Base-by-base conservation (phyloP, 2,797 vertebrate species). In the Heterohyrax brucei region DNA sequence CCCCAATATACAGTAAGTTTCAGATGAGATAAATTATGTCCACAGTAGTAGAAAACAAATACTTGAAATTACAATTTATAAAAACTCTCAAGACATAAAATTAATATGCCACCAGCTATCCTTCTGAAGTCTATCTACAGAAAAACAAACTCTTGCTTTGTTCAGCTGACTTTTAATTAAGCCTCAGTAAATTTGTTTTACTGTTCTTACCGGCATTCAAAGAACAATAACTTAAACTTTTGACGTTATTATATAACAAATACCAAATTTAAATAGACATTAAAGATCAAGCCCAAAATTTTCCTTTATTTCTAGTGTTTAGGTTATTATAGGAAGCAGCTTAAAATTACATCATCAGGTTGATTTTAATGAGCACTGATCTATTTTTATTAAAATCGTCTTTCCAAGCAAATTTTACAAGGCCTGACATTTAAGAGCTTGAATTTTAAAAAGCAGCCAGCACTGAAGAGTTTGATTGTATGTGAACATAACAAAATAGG, bases 351-450 rank as follows among this genome's bases (percentile, higher is more conserved):
- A 39, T 48, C 59, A 66, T 79, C 46, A 66, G 70, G 3, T 59
- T 84, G 56, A 79, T 48, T 89, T 85, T 95, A 85, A 66, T 39
- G 33, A 85, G 89, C n/a, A 64, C 21, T 79, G 64, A 79, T 39
- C 14, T 73, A 72, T 59, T 79, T 46, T 91, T 92, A 95, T 89
- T 73, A 73, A 92, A 30, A 16, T 46, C 72, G 13, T 89, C 26
- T 66, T 79, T 56, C 46, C 53, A 73, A 73, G 28, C 1, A 85
- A 84, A 19, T 56, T 83, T 84, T 73, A 79, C 8, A 44, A 28
- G 21, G 22, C 22, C 4, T 89, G 72, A 14, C n/a, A 73, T 89
- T 89, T 84, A 72, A 79, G 21, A 73, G 33, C 4, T 53, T 79
- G 62, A 2, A 56, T 79, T 80, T 84, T 79, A 73, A 85, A 73